Percentiles rank a stretch among this genome's conserved stretches.
phyloP scores from a whole-genome alignment of 2,113 vertebrate species.

The Chloropsis cyanopogon region DNA sequence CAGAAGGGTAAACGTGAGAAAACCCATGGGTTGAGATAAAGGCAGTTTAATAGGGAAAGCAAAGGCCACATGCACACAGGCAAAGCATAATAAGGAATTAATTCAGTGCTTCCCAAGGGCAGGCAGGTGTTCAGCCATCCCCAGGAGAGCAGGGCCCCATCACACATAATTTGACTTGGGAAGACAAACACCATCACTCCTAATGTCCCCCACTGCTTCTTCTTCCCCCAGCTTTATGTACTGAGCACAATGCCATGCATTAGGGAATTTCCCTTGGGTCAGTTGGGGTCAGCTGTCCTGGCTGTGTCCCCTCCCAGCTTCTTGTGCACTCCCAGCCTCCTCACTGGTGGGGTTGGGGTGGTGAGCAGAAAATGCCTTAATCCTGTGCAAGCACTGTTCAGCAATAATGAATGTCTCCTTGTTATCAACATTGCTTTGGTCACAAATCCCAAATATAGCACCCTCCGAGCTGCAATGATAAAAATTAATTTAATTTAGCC shows the following conservation, averaged over 20 bases:
- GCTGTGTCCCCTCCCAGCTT: not conserved
- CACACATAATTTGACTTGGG: accelerated
- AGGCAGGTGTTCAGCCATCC: not conserved
- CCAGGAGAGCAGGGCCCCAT: not conserved
- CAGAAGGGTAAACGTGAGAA: not conserved
- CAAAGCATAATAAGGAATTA: not conserved
- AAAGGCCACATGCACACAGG: accelerated
- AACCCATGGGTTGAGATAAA: not conserved
- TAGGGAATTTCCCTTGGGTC: not conserved
- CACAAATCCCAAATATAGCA: not conserved
- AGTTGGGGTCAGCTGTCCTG: not conserved
- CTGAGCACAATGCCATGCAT: not conserved
- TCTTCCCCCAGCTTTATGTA: not conserved
- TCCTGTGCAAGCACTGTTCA: not conserved
- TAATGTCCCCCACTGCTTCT: accelerated
- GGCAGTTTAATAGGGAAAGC: not conserved
- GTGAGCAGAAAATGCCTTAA: not conserved
- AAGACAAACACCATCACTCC: not conserved
- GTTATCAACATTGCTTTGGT: not conserved
- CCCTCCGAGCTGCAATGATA: accelerated
- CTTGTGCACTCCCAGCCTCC: not conserved
- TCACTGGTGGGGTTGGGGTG: accelerated
- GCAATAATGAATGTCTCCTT: not conserved
- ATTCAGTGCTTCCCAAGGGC: not conserved
- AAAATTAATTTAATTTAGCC: not conserved